These are phyloP conservation scores for Scolopax rusticola DNA, from an alignment of 2,797 vertebrate genomes.

Conservation along the genomic window DNA sequence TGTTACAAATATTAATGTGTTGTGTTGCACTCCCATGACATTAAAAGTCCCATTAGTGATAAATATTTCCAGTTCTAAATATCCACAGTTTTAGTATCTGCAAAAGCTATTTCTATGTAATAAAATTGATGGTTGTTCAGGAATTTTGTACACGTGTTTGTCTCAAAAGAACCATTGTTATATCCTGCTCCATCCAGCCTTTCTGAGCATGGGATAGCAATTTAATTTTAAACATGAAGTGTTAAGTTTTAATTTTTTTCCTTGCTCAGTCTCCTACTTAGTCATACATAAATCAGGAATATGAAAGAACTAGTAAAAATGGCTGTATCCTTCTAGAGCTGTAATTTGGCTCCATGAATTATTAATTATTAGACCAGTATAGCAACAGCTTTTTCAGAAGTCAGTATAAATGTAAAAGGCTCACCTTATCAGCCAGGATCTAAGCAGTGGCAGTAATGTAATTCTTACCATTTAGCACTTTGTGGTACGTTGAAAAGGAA, in stretches of 20 bases:
- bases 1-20: not conserved
- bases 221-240: conserved; percentile 68
- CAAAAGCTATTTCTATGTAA: not conserved
- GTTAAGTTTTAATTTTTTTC: conserved; percentile 79
- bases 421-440: conserved; percentile 92
- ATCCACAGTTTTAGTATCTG: not conserved
- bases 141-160: not conserved
- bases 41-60: not conserved
- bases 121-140: not conserved
- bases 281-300: conserved; percentile 86
- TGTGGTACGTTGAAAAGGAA: conserved; percentile 84
- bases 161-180: conserved; percentile 3
- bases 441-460: conserved; percentile 85
- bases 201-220: not conserved
- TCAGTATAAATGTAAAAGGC: conserved; percentile 86
- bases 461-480: conserved; percentile 91
- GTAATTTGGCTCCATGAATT: conserved; percentile 92
- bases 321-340: conserved; percentile 87
- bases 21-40: not conserved
- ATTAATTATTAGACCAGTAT: conserved; percentile 89
- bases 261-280: conserved; percentile 81
- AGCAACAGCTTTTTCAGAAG: conserved; percentile 83
- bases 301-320: conserved; percentile 87
- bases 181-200: not conserved
- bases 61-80: conserved; percentile 2